Conservation (phyloP, 2,797 vertebrate species). For the Sciurus vulgaris region DNA sequence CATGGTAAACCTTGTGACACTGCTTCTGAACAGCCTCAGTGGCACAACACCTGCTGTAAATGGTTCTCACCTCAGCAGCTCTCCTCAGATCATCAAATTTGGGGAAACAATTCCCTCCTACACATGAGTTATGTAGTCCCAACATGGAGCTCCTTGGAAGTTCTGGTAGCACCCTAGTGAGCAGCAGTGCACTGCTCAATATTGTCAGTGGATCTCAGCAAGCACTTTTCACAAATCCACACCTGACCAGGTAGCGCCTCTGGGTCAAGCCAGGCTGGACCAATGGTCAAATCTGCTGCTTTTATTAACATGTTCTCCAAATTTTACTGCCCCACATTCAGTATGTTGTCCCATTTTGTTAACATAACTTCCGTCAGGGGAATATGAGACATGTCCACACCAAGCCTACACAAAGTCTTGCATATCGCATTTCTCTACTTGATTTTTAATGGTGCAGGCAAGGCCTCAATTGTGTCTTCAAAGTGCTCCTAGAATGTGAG, state of each 20-base stretch:
- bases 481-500: neutral
- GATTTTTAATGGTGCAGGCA: neutral
- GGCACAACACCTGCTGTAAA: fast-evolving
- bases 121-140: neutral
- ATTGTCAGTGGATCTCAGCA: neutral
- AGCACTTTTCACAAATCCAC: neutral
- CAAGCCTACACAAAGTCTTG: neutral
- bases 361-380: neutral
- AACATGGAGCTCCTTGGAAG: neutral
- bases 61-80: neutral
- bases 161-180: neutral
- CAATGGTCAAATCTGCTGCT: no score
- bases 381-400: no score
- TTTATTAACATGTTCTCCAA: neutral
- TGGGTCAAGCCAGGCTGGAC: fast-evolving
- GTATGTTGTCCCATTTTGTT: no score
- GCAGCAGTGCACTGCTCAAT: neutral
- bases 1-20: neutral
- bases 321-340: neutral
- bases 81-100: neutral
- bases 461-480: neutral
- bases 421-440: neutral
- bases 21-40: neutral
- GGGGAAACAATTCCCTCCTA: neutral
- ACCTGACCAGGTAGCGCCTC: neutral